Conservation (phyloP, 1,140 invertebrate genomes). For the Sarcophaga bullata region DNA sequence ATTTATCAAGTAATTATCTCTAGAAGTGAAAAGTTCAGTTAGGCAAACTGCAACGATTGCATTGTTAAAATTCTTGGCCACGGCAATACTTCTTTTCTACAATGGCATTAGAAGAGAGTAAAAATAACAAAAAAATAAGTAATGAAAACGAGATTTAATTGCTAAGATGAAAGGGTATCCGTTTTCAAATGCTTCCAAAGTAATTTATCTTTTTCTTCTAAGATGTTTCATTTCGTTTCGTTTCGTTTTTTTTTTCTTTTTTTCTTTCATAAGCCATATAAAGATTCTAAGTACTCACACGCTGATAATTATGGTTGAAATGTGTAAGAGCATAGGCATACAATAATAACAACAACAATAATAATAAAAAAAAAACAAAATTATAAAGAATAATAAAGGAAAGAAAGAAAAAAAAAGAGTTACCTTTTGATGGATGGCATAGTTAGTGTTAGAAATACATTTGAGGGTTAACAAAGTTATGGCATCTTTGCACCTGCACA, state of each 20-base stretch:
- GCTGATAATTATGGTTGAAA: slow-evolving; percentile 32
- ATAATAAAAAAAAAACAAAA: neutral
- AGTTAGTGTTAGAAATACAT: slow-evolving; percentile 34
- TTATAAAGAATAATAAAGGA: neutral
- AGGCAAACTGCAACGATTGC: neutral
- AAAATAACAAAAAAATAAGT: neutral
- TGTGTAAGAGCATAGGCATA: neutral
- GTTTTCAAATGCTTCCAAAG: slow-evolving; percentile 36
- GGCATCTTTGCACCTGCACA: slow-evolving; percentile 42
- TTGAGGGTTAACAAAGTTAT: slow-evolving; percentile 41
- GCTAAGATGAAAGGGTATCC: slow-evolving; percentile 38
- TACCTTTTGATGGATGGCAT: slow-evolving; percentile 40
- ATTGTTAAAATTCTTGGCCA: slow-evolving; percentile 35
- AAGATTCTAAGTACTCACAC: slow-evolving; percentile 34
- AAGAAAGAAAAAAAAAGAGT: neutral
- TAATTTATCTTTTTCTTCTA: neutral
- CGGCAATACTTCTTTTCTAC: slow-evolving; percentile 11
- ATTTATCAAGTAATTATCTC: slow-evolving; percentile 16
- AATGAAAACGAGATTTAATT: slow-evolving; percentile 30
- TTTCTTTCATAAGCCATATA: neutral
- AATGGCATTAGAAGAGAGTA: neutral
- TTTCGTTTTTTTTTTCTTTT: neutral
- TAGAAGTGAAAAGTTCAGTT: slow-evolving; percentile 20
- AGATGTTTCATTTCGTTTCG: neutral
- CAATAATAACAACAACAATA: neutral